Base-by-base conservation (phyloP, 1,140 invertebrate genomes). In the Neuroterus valhalla region DNA sequence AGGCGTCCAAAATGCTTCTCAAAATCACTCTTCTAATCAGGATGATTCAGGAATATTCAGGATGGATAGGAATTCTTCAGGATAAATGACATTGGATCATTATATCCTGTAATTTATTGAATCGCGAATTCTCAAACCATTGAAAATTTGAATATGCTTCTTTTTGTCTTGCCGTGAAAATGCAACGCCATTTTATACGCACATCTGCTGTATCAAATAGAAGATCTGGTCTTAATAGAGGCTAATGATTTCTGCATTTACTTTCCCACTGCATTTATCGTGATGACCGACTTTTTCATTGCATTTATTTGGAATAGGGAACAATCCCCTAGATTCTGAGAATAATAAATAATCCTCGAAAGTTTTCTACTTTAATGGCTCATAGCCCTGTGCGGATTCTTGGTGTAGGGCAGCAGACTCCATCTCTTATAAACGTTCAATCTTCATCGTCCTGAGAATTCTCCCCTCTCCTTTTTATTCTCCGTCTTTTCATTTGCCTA, bases 371-470 rank as follows among this genome's bases (percentile, higher is more conserved):
- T 62, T 62, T 62, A 62, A 38, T 62, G 11, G 52, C 55, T 21
- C 50, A 1, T 62, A 31, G 55, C 31, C 31, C 14, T n/a, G 14
- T 62, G 31, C 12, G 55, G 23, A 38, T 62, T 62, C 23, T 23
- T 62, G 31, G 15, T 23, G 15, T 50, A 44, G 21, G 42, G 17
- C 15, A n/a, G 38, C 43, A 62, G 55, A 62, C 52, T 62, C 31
- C 19, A 62, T 62, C 72, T 71, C 67, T 71, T 71, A 52, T 81
- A 81, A 82, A 81, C 76, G 75, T 81, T 77, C 73, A 82, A 82
- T 82, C 76, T 81, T 76, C 72, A 77, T 68, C 70, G 76, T 66
- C 72, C 48, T 45, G 50, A 42, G 21, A 55, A 21, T 45, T 71
- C 31, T 15, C 19, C 12, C 19, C 69, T 67, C 70, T 71, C 71